These are phyloP conservation scores for Actenoides lindsayi DNA, from an alignment of 2,113 vertebrate genomes.

Conservation along the genomic window DNA sequence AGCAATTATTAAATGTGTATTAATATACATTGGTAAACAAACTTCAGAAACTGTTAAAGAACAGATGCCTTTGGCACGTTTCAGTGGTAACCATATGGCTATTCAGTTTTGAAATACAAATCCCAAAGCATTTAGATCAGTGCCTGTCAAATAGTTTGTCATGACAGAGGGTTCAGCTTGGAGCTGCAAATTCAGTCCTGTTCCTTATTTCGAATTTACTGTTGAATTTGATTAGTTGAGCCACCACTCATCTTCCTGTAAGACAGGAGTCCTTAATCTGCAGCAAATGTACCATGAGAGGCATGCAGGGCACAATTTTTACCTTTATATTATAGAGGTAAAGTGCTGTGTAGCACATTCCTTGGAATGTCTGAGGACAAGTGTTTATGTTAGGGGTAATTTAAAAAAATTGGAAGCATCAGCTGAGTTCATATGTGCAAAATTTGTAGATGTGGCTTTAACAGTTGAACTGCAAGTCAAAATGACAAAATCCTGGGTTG, in stretches of 20 bases:
- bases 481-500: not conserved
- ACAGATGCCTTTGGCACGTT: not conserved
- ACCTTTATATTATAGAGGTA: not conserved
- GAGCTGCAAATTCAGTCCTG: not conserved
- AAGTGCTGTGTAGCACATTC: not conserved
- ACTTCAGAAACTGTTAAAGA: not conserved
- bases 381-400: not conserved
- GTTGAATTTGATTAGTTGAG: not conserved
- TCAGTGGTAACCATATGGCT: not conserved
- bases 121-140: constrained; percentile 19
- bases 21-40: not conserved
- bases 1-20: not conserved
- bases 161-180: not conserved
- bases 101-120: not conserved
- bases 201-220: not conserved
- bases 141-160: constrained; percentile 6
- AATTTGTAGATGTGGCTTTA: not conserved
- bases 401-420: not conserved
- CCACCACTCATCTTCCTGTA: not conserved
- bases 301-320: not conserved
- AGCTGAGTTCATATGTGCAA: not conserved
- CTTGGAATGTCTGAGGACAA: not conserved
- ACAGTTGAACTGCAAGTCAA: not conserved
- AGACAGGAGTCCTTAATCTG: not conserved
- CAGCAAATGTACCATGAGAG: not conserved